These are phyloP conservation scores for Smittia aterrima DNA, from an alignment of 2,888 invertebrate species.

Conservation along the genomic window DNA sequence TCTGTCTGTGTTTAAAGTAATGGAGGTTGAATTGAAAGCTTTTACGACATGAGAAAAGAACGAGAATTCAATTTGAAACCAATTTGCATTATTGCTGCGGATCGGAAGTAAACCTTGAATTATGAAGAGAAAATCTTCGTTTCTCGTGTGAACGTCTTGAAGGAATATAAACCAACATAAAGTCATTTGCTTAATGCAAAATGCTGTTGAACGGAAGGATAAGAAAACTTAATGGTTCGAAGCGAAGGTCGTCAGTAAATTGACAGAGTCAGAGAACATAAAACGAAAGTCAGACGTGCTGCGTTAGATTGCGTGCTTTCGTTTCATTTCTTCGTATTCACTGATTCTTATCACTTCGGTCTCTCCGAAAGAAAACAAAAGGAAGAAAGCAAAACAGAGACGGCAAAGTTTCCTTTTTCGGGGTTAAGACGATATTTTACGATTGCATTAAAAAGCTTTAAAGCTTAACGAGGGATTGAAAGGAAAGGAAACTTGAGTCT, in stretches of 20 bases:
- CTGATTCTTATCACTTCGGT: constrained; percentile 4
- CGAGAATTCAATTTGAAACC: not conserved
- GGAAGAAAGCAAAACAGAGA: not conserved
- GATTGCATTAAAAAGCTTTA: constrained; percentile 2
- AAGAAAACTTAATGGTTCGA: not conserved
- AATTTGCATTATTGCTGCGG: not conserved
- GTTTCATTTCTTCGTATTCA: not conserved
- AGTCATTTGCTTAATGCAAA: constrained; percentile 9
- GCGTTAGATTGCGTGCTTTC: constrained; percentile 3
- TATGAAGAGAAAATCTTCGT: not conserved
- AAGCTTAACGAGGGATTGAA: not conserved
- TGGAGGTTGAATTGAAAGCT: too few relatives aligned
- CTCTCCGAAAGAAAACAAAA: not conserved
- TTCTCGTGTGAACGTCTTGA: not conserved
- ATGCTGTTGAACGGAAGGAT: not conserved
- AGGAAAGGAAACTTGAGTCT: not conserved
- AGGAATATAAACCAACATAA: too few relatives aligned
- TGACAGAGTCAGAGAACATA: not conserved
- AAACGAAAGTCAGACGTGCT: not conserved
- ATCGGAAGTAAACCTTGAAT: not conserved
- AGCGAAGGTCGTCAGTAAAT: not conserved
- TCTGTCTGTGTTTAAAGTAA: too few relatives aligned
- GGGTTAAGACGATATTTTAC: constrained; percentile 9
- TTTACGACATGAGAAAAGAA: not conserved
- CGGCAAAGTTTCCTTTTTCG: not conserved